These are phyloP conservation scores for Polymixis flavicincta DNA, from an alignment of 2,888 invertebrate genomes.

Conservation along the genomic window DNA sequence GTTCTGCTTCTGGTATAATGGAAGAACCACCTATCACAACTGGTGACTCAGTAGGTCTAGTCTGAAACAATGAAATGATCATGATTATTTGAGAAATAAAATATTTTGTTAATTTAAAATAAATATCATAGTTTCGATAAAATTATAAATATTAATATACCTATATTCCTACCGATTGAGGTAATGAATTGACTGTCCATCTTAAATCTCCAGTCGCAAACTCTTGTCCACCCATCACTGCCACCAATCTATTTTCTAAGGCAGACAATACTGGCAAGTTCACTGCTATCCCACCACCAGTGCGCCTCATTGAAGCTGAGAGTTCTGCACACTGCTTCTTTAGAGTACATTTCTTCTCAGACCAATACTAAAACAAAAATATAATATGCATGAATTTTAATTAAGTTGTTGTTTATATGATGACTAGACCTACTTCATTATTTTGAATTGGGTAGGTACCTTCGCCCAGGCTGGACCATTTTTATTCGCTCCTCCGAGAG, in stretches of 20 bases:
- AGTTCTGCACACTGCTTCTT: neutral
- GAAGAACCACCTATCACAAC: too few species aligned
- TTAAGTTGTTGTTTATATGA: neutral
- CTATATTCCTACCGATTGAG: slow-evolving; percentile 12
- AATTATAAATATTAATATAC: neutral
- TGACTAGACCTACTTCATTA: neutral
- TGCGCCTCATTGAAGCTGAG: neutral
- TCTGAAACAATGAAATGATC: too few species aligned
- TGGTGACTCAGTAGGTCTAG: too few species aligned
- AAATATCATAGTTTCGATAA: neutral
- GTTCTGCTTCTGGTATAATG: too few species aligned
- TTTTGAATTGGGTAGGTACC: too few species aligned
- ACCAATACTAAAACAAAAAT: neutral
- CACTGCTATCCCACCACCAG: neutral
- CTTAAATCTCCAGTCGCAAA: neutral
- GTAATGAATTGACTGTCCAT: neutral
- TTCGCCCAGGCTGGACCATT: slow-evolving; percentile 10
- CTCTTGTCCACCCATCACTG: slow-evolving; percentile 3
- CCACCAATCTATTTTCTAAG: slow-evolving; percentile 1
- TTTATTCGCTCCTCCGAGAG: slow-evolving; percentile 12
- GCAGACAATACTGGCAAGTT: neutral
- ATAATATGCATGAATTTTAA: neutral
- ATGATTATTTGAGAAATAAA: neutral
- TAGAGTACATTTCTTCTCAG: neutral
- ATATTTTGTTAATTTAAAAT: neutral